Evolutionary conservation across 2,113 vertebrate species (phyloP).

Genomic region (Syrrhaptes paradoxus): DNA sequence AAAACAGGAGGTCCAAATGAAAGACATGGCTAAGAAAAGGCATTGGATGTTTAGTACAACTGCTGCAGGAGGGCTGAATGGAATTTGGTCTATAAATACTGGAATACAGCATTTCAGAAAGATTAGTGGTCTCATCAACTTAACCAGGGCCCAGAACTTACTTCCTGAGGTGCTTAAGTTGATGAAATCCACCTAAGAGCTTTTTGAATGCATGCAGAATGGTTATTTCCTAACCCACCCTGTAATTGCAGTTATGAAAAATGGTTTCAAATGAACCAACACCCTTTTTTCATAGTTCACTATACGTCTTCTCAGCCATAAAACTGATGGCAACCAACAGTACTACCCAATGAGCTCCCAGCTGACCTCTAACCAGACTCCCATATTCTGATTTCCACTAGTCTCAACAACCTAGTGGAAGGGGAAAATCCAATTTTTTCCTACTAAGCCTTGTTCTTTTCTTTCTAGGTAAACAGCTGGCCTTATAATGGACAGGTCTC

Average conservation of each 20-base stretch:
- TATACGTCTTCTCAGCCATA: background rate
- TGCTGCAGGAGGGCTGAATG: background rate
- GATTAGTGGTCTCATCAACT: background rate
- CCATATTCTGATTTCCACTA: background rate
- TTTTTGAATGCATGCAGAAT: background rate
- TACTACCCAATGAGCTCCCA: background rate
- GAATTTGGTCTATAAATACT: background rate
- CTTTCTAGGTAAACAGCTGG: background rate
- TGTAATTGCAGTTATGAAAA: background rate
- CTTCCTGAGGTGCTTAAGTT: background rate
- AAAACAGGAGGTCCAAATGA: background rate
- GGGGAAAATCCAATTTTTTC: background rate
- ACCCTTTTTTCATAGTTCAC: background rate
- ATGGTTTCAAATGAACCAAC: background rate
- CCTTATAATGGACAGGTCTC: background rate
- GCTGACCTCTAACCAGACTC: background rate
- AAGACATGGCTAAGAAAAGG: background rate
- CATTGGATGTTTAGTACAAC: background rate
- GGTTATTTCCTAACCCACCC: background rate
- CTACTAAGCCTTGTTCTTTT: background rate
- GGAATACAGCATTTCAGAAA: background rate
- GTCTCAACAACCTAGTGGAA: background rate
- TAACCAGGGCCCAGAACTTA: background rate
- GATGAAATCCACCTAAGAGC: constrained; percentile 1
- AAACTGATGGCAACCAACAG: background rate